Evolutionary conservation across 2,797 vertebrate genomes (phyloP), one percentile per base, ranked within the genome.

Genomic region (Syngnathus acus): DNA sequence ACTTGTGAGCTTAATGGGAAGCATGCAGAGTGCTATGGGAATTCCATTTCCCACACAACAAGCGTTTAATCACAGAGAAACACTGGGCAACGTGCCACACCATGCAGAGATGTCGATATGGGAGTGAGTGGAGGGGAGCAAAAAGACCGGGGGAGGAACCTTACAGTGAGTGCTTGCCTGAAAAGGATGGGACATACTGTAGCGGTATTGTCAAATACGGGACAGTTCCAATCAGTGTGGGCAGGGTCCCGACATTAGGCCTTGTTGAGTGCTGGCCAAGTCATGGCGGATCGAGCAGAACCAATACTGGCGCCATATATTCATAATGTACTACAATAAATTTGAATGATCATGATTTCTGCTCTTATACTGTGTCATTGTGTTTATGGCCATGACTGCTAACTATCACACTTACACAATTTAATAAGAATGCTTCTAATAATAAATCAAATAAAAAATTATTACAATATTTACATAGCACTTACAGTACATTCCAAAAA

Each of bases 51-150:
- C 84, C 85, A 82, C 81, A 86, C 83, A 89, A 86, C 80, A 87
- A 87, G 79, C 83, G 71, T 89, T 90, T 89, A 88, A 89, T 90
- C 86, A 89, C 78, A 84, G 83, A 71, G 70, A 78, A 84, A 76
- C 74, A 74, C 66, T 47, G 78, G 82, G 82, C 77, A 68, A 58
- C 5, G 17, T 64, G 80, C 88, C 85, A 88, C 72, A 70, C 54
- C 66, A 69, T 69, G 71, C 65, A 81, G 76, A 68, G 81, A 66
- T 59, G 26, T 76, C 63, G 67, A 72, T 85, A 71, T 70, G 60
- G 65, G 71, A 78, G 77, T 69, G 68, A 82, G 73, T 68, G 72
- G 63, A 81, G 45, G 38, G 61, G 63, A 77, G 69, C 71, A 72
- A 51, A 69, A 17, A 73, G 76, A 72, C 69, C 59, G 57, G 10